Evolutionary conservation across 2,888 invertebrate species (phyloP), one percentile per base, ranked within the genome.

Genomic region (Cheilosia scutellata): DNA sequence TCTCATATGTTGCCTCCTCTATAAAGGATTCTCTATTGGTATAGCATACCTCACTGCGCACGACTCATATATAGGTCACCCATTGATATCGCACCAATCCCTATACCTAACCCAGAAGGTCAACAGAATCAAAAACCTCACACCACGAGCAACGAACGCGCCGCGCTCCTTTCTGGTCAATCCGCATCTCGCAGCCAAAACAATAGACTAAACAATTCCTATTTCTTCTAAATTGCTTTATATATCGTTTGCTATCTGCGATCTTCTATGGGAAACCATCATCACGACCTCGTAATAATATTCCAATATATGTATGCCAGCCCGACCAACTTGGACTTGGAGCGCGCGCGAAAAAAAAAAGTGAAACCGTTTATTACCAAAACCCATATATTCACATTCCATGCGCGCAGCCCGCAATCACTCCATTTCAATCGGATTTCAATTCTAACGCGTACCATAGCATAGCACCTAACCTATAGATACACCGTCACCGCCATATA

Each of bases 281-380:
- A 86, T 86, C 86, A 86, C 86, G 86, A 86, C 86, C 82, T 86
- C 76, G 82, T 86, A 86, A 86, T 86, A 86, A 86, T 86, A 86
- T 86, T 82, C 86, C 86, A 86, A 86, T 86, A 82, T 82, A 80
- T 86, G 65, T 42, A 25, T 9, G 40, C 1, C 20, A 13, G 27
- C 9, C 47, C 80, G 62, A 75, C 62, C 37, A 49, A 62, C 62
- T 68, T 63, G 53, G 60, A 75, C 55, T 80, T 62, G 68, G 42
- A n/a, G 51, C 29, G 33, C 20, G 49, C 11, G 42, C n/a, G 2
- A 33, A 16, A 53, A 55, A 49, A 65, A 83, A 86, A 86, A 86
- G 86, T 86, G 86, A 86, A 86, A 86, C 86, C 86, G 86, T 80
- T 86, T 86, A 86, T 86, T 86, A 86, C 86, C 80, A 86, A 86